A percentile compares a stretch with the other conserved stretches of the same genome.
These are phyloP conservation scores for Rhagonycha fulva DNA, from an alignment of 2,888 invertebrate species.

Conservation along the genomic window DNA sequence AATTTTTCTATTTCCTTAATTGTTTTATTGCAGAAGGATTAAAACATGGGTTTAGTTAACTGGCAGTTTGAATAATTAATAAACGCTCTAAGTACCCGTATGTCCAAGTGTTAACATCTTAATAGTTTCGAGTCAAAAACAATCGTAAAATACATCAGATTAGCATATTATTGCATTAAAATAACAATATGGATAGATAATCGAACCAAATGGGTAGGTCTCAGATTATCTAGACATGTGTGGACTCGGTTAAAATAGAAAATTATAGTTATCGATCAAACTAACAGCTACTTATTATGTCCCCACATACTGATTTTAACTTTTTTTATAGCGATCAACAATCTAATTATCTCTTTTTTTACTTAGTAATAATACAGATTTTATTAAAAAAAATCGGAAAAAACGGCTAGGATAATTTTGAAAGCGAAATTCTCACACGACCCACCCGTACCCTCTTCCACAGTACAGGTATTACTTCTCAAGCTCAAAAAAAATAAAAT, in stretches of 20 bases:
- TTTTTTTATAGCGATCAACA: conserved; percentile 25
- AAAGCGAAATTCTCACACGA: background rate
- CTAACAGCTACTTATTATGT: conserved; percentile 53
- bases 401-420: background rate
- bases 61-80: background rate
- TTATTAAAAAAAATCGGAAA: background rate
- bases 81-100: conserved; percentile 8
- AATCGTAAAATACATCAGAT: conserved; percentile 34
- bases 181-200: conserved; percentile 47
- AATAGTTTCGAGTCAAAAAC: conserved; percentile 17
- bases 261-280: conserved; percentile 53
- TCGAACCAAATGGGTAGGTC: conserved; percentile 48
- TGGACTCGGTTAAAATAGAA: conserved; percentile 48
- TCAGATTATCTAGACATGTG: conserved; percentile 48
- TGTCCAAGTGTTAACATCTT: conserved; percentile 26
- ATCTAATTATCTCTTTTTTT: conserved; percentile 12
- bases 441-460: background rate
- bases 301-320: conserved; percentile 42
- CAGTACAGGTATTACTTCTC: no score
- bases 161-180: conserved; percentile 45
- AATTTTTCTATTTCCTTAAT: background rate
- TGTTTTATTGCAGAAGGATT: background rate
- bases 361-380: background rate
- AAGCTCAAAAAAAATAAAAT: background rate
- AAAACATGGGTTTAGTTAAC: background rate